Percentiles rank a stretch among this genome's conserved stretches.
These are phyloP conservation scores for Meloe dianella DNA, from an alignment of 2,888 invertebrate species.

Conservation along the genomic window DNA sequence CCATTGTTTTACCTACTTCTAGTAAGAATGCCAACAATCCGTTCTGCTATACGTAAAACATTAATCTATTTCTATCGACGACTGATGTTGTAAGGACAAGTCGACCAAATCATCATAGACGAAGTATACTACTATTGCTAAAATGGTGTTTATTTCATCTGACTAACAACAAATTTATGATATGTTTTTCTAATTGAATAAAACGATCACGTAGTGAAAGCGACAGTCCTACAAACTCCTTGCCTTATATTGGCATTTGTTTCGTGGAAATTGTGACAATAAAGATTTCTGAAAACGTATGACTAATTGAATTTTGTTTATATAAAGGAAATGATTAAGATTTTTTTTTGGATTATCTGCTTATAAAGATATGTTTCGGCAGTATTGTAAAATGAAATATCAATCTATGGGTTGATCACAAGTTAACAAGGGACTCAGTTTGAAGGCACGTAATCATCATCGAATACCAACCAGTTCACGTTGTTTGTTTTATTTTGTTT, in stretches of 20 bases:
- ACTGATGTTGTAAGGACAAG: background rate
- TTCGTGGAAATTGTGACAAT: slow-evolving; percentile 5
- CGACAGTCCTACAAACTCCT: background rate
- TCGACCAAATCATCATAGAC: background rate
- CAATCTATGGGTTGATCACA: background rate
- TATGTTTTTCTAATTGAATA: slow-evolving; percentile 14
- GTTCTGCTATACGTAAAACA: no score
- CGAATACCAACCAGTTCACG: slow-evolving; percentile 24
- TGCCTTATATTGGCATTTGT: background rate
- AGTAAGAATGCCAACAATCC: no score
- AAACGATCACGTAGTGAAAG: slow-evolving; percentile 5
- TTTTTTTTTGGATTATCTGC: background rate
- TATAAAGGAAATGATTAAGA: background rate
- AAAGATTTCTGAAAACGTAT: background rate
- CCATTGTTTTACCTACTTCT: no score
- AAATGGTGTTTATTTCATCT: background rate
- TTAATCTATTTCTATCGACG: no score
- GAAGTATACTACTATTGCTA: background rate
- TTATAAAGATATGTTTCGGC: no score
- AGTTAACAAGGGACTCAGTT: slow-evolving; percentile 23
- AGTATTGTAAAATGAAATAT: no score
- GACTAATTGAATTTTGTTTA: background rate
- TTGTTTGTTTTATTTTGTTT: slow-evolving; percentile 44
- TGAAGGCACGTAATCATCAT: background rate
- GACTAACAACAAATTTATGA: background rate